Percentiles rank a stretch among this genome's conserved stretches.
Evolutionary conservation across 1,140 invertebrate species (phyloP).

Genomic region (Neodiprion lecontei): DNA sequence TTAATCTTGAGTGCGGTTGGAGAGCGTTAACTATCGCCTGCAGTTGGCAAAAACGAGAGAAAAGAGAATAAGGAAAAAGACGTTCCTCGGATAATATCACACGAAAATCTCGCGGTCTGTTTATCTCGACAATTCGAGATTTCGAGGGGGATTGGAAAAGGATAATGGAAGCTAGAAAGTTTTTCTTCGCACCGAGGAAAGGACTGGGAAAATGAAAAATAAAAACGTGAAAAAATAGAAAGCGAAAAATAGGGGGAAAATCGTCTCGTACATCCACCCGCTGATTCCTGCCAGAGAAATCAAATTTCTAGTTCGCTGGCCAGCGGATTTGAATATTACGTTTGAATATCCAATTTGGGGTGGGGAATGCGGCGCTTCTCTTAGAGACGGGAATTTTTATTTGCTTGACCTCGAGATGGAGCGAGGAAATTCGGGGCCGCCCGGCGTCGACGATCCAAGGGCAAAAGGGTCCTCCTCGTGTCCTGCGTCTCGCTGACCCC

Average conservation of each 20-base stretch:
- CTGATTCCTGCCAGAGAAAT: constrained; percentile 46
- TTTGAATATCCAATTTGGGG: constrained; percentile 43
- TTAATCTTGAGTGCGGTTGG: constrained; percentile 48
- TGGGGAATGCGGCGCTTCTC: neutral
- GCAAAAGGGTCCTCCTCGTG: neutral
- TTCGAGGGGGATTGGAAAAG: too few species aligned
- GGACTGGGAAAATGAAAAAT: neutral
- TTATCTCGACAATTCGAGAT: too few species aligned
- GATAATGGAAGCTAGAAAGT: neutral
- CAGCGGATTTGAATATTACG: constrained; percentile 52
- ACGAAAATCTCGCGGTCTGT: too few species aligned
- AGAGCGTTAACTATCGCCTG: constrained; percentile 23
- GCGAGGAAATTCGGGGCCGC: neutral
- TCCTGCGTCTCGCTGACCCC: too few species aligned
- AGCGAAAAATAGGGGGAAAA: neutral
- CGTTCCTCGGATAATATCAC: neutral
- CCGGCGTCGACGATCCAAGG: too few species aligned
- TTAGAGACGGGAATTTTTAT: neutral
- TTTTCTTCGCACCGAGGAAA: too few species aligned
- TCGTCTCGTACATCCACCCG: neutral
- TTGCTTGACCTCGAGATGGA: neutral
- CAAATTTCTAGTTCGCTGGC: constrained; percentile 42
- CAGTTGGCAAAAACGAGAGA: neutral
- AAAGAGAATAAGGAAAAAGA: too few species aligned
- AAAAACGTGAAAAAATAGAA: neutral